phyloP scores from a whole-genome alignment of 2,888 invertebrate species.

The Alentia gelatinosa region DNA sequence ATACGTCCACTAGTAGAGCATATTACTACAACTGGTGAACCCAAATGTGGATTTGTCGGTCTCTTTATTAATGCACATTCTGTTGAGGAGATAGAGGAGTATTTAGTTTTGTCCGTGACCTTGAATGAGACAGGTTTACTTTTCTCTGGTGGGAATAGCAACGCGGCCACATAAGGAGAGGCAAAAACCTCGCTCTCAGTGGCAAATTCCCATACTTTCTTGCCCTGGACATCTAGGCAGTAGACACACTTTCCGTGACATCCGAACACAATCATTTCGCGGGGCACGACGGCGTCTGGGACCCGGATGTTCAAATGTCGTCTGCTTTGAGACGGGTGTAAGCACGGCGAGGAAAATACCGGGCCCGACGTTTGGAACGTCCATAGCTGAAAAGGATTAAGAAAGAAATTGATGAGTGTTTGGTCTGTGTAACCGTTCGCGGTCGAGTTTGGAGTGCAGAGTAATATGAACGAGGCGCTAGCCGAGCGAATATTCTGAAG shows the following conservation, averaged over 20 bases:
- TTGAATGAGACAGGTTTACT: not conserved
- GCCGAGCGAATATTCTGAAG: not conserved
- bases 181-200: conserved; percentile 86
- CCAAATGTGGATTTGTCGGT: not conserved
- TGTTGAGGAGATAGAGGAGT: not conserved
- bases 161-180: conserved; percentile 83
- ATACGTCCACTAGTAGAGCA: conserved; percentile 84
- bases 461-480: too few species aligned
- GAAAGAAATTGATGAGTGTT: conserved; percentile 56
- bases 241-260: conserved; percentile 77
- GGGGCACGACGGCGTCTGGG: not conserved
- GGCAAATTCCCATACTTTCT: conserved; percentile 83
- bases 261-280: conserved; percentile 71
- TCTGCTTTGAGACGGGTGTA: not conserved
- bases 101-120: not conserved
- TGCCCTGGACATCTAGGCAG: conserved; percentile 71
- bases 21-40: conserved; percentile 35
- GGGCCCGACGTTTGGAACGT: conserved; percentile 84
- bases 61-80: not conserved
- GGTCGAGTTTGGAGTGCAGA: too few species aligned
- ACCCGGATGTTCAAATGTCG: not conserved
- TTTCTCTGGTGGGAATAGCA: not conserved
- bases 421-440: not conserved
- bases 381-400: conserved; percentile 86
- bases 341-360: conserved; percentile 86